Base-by-base conservation (phyloP, 2,113 vertebrate species). In the Vireo altiloquus region DNA sequence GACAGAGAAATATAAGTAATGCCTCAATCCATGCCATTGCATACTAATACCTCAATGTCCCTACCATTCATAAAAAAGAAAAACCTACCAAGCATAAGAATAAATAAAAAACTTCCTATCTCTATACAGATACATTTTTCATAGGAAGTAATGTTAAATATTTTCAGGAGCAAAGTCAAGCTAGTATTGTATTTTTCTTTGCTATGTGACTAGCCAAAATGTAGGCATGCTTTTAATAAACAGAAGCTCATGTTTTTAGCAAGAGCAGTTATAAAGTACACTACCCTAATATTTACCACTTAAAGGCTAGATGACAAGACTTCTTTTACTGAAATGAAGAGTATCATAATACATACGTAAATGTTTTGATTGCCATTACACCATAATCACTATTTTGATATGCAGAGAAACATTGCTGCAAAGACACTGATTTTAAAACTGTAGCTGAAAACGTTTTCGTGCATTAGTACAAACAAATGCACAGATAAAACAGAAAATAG, bases 81-180 rank as follows among this genome's bases (percentile, higher is more conserved):
- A 75, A 81, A 47, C 4, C 19, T 72, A 66, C 13, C 15, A 65
- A 54, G 19, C 6, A n/a, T 68, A 82, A 84, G 31, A 89, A 82
- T 20, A 87, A 87, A 39, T 46, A 89, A 42, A 5, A 77, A 94
- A 57, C 24, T 30, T 68, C 35, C 35, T 86, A 20, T 60, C 60
- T 74, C 25, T 61, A 59, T 44, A 69, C 35, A 52, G 22, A 28
- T 33, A 70, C 2, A 42, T n/a, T 49, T 60, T 25, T 60, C 22
- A 57, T 23, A 50, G 1, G 4, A 88, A 77, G 30, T 50, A 93
- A 87, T 24, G 6, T 31, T 13, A 77, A 39, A 49, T 81, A 82
- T 59, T 95, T 68, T 76, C 56, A 65, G 68, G 75, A 63, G 31
- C 17, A 92, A 84, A 79, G 31, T 31, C 33, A 86, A 89, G 46